phyloP scores from a whole-genome alignment of 2,113 vertebrate species.

The Pelecanus crispus region DNA sequence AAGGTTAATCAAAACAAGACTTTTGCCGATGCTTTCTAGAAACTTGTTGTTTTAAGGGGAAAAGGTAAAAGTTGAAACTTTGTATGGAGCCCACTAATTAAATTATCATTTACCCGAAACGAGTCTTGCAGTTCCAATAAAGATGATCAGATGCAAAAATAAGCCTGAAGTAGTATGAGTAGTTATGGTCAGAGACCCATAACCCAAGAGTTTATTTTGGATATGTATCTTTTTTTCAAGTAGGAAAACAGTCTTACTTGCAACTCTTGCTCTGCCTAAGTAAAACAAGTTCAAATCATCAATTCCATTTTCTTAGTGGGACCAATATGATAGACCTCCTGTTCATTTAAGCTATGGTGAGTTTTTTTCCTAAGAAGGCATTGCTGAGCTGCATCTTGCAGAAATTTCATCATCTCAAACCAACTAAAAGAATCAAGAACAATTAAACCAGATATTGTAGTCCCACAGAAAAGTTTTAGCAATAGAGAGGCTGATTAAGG shows the following conservation, averaged over 20 bases:
- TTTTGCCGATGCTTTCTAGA: constrained; percentile 57
- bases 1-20: constrained; percentile 72
- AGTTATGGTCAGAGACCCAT: neutral
- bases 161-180: neutral
- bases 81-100: constrained; percentile 51
- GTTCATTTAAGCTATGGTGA: neutral
- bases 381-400: neutral
- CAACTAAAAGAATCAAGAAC: neutral
- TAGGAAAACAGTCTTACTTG: neutral
- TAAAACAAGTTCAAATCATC: neutral
- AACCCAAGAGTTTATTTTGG: neutral
- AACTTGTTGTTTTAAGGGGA: constrained; percentile 58
- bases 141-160: constrained; percentile 40
- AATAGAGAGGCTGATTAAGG: neutral
- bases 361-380: neutral
- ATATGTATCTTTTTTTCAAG: neutral
- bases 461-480: neutral
- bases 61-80: constrained; percentile 71
- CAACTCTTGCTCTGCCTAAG: neutral
- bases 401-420: neutral
- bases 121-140: constrained; percentile 4
- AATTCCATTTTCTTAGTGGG: neutral
- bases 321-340: neutral
- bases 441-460: neutral
- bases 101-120: constrained; percentile 55